A percentile compares a stretch with the other conserved stretches of the same genome.
phyloP scores from a whole-genome alignment of 2,113 vertebrate genomes.

The Rhipidura dahli region DNA sequence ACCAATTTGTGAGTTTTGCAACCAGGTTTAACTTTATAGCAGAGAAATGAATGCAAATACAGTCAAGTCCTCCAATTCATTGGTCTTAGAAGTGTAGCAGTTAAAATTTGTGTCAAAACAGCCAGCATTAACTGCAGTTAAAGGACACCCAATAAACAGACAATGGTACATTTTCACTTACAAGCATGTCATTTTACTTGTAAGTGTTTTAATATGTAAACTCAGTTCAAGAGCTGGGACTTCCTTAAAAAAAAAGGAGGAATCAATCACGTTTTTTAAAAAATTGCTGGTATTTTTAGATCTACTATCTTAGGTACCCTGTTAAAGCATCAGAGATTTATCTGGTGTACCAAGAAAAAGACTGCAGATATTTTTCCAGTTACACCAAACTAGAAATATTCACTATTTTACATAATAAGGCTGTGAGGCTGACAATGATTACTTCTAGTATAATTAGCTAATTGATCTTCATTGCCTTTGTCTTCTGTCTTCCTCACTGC shows the following conservation, averaged over 20 bases:
- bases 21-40: neutral
- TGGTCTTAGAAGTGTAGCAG: neutral
- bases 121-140: neutral
- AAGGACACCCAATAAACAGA: neutral
- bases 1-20: neutral
- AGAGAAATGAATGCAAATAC: neutral
- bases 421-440: neutral
- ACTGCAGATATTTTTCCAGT: neutral
- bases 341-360: neutral
- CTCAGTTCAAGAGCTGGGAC: neutral
- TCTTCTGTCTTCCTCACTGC: neutral
- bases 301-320: too few relatives aligned
- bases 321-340: neutral
- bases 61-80: neutral
- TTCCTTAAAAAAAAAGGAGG: neutral
- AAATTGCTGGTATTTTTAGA: neutral
- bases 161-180: neutral
- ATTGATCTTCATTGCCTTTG: neutral
- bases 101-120: neutral
- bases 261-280: neutral
- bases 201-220: neutral
- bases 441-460: conserved; percentile 16
- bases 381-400: neutral
- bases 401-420: neutral
- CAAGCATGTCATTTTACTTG: neutral